Evolutionary conservation across 2,797 vertebrate genomes (phyloP).

Genomic region (Anabacerthia variegaticeps): DNA sequence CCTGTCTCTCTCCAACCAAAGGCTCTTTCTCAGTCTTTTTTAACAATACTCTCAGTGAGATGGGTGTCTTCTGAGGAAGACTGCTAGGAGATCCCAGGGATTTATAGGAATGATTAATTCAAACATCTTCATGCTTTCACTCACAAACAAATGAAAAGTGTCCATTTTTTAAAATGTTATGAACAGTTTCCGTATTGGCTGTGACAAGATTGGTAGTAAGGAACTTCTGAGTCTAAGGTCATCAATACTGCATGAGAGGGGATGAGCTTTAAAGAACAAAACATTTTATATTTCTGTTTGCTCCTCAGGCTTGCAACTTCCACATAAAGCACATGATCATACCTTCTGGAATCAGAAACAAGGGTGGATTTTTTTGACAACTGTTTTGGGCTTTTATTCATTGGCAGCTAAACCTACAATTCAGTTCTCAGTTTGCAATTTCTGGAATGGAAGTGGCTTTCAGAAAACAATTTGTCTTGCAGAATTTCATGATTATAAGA

Average conservation of each 20-base stretch:
- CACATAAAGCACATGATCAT: background rate
- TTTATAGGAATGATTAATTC: background rate
- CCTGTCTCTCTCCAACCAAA: background rate
- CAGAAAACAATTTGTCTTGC: background rate
- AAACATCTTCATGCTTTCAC: background rate
- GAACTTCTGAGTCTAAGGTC: background rate
- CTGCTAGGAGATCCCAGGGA: background rate
- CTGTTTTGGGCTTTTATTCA: background rate
- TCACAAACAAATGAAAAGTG: background rate
- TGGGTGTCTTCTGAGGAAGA: background rate
- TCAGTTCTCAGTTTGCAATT: background rate
- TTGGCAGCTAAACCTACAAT: background rate
- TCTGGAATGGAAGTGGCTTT: slow-evolving; percentile 1
- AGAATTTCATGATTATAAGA: background rate
- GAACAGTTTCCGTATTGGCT: background rate
- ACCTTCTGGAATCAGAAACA: background rate
- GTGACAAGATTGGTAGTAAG: background rate
- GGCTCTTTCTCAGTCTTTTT: background rate
- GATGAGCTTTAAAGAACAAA: background rate
- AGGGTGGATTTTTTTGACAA: background rate
- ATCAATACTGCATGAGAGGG: background rate
- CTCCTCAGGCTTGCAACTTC: background rate
- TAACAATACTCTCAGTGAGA: background rate
- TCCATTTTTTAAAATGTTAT: background rate
- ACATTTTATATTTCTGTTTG: background rate